phyloP scores from a whole-genome alignment of 1,140 invertebrate genomes.

The Parapsyche elsis region DNA sequence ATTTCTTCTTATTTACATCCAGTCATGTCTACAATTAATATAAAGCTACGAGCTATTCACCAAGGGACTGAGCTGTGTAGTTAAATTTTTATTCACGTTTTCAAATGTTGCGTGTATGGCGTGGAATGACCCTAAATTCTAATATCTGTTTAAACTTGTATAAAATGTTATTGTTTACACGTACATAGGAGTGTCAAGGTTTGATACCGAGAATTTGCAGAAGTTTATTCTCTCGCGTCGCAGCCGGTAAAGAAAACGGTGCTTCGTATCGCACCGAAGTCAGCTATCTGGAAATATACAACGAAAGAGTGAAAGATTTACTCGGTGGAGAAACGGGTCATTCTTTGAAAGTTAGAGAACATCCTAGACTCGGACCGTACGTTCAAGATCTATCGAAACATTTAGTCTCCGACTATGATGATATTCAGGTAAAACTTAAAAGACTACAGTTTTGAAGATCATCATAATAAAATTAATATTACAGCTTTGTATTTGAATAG shows the following conservation, averaged over 20 bases:
- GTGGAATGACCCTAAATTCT: too few species aligned
- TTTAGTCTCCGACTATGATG: conserved; percentile 86
- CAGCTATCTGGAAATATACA: conserved; percentile 92
- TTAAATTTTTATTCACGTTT: not conserved
- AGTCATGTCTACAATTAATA: too few species aligned
- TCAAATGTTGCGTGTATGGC: too few species aligned
- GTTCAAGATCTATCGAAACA: conserved; percentile 91
- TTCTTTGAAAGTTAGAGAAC: conserved; percentile 88
- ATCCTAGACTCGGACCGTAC: conserved; percentile 91
- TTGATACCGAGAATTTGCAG: conserved; percentile 90
- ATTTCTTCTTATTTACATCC: too few species aligned
- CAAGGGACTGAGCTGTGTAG: too few species aligned
- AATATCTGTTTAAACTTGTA: too few species aligned
- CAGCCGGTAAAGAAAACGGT: conserved; percentile 81
- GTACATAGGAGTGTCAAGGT: conserved; percentile 79
- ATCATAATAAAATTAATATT: not conserved
- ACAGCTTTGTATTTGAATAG: conserved; percentile 60
- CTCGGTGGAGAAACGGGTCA: conserved; percentile 76
- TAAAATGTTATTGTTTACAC: too few species aligned
- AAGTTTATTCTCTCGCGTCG: conserved; percentile 79
- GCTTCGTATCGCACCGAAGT: conserved; percentile 86
- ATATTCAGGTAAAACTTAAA: conserved; percentile 75
- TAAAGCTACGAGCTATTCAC: too few species aligned
- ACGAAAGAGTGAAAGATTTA: conserved; percentile 90
- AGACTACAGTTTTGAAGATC: not conserved